Conservation (phyloP, 2,113 vertebrate genomes). For the Ia io region DNA sequence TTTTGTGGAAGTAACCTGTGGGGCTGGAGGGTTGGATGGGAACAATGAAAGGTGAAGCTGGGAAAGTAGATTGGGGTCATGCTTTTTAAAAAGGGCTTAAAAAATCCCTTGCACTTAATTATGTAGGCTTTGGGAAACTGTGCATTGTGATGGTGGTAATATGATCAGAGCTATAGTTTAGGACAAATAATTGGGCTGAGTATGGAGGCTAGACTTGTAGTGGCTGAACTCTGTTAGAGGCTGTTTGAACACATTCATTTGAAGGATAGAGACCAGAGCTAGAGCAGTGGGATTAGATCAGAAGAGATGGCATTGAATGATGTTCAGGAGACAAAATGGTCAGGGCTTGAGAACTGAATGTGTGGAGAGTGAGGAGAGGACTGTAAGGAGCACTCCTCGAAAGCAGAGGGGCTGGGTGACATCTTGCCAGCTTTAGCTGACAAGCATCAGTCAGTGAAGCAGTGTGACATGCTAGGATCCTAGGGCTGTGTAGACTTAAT, state of each 20-base stretch:
- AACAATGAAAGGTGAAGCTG: background rate
- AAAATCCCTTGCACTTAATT: background rate
- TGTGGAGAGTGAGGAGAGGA: background rate
- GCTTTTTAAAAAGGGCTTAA: background rate
- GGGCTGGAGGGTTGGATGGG: background rate
- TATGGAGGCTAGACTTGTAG: background rate
- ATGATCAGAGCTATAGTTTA: background rate
- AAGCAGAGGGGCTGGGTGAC: background rate
- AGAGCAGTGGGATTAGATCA: background rate
- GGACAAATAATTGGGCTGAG: background rate
- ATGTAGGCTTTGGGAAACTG: background rate
- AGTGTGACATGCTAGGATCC: background rate
- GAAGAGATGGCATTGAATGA: background rate
- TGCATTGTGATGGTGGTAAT: background rate
- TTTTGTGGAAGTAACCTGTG: background rate
- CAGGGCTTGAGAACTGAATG: background rate
- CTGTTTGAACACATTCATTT: background rate
- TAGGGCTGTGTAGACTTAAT: background rate
- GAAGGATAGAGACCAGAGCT: background rate
- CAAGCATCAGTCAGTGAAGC: background rate
- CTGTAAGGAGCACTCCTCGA: background rate
- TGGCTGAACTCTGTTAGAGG: background rate
- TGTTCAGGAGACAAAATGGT: background rate
- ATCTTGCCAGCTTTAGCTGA: background rate
- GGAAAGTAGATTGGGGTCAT: background rate